A percentile compares a stretch with the other conserved stretches of the same genome.
These are phyloP conservation scores for Cheilosia soror DNA, from an alignment of 2,888 invertebrate genomes.

Conservation along the genomic window DNA sequence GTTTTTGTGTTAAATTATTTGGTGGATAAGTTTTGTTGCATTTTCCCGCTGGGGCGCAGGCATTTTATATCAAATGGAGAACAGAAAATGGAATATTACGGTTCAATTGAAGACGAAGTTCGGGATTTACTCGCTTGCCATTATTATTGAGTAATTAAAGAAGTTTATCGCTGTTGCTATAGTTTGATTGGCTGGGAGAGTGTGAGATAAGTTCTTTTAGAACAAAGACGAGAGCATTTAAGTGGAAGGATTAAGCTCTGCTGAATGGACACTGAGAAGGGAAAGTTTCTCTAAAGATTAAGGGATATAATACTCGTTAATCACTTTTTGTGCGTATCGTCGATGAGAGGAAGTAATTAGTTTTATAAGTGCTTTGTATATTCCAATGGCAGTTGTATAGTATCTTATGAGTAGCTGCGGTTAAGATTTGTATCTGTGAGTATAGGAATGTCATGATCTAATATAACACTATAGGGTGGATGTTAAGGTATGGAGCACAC, in stretches of 20 bases:
- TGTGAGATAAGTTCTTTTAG: constrained; percentile 1
- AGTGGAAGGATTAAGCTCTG: background rate
- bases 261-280: constrained; percentile 7
- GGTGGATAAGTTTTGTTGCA: constrained; percentile 37
- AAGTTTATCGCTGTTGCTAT: constrained; percentile 35
- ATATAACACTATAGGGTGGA: too few relatives aligned
- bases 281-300: constrained; percentile 17
- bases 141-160: constrained; percentile 55
- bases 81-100: constrained; percentile 2
- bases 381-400: too few relatives aligned
- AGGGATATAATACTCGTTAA: constrained; percentile 32
- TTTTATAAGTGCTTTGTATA: too few relatives aligned
- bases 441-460: too few relatives aligned
- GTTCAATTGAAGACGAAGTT: constrained; percentile 38
- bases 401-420: too few relatives aligned
- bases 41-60: background rate
- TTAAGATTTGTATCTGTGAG: too few relatives aligned
- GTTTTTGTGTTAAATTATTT: constrained; percentile 2
- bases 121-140: background rate
- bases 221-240: constrained; percentile 17
- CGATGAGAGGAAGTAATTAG: too few relatives aligned
- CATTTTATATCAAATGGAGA: background rate
- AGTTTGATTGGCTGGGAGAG: constrained; percentile 33
- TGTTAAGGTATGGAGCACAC: too few relatives aligned
- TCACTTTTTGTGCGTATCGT: too few relatives aligned